Base-by-base conservation (phyloP, 1,140 invertebrate genomes). In the Zaprionus capensis region DNA sequence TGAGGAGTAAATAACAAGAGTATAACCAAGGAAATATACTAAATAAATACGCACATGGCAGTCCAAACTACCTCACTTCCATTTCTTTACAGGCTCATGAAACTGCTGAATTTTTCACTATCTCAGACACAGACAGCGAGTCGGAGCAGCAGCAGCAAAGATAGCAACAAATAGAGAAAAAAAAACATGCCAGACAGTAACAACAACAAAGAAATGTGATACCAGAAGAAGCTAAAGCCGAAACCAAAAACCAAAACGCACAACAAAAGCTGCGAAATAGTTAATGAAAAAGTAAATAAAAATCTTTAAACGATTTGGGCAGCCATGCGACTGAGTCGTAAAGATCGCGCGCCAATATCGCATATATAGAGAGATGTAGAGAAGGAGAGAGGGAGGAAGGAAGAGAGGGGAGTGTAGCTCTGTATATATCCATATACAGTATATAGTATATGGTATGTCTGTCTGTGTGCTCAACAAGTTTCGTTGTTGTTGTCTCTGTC, bases 281-380 rank as follows among this genome's bases (percentile, higher is more conserved):
- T 87, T 87, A 87, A 87, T 87, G 74, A 88, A 88, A 88, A 87
- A 78, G 81, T 87, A 87, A 87, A 87, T 87, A 87, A 66, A 75
- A 80, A 67, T 56, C 22, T 72, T 26, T 76, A 76, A 76, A 73
- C 74, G 74, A 72, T 76, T 76, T 71, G 49, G 62, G 62, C 73
- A 76, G 69, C 69, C 68, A 76, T 70, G 69, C 62, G 68, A 56
- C 63, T 38, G 69, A 70, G 67, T 71, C 66, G 76, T 78, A 74
- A 75, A 78, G 56, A 56, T 46, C 51, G 41, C 44, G 41, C 44
- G 14, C 44, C 51, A 17, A n/a, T 61, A 22, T 41, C 7, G 41
- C 15, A 61, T 6, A 61, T 6, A 36, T 26, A 58, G 2, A 11
- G 31, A 11, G 31, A 34, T 9, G 28, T 1, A 9, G 28, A 31